These are phyloP conservation scores for Sula dactylatra DNA, from an alignment of 2,113 vertebrate genomes.

Conservation along the genomic window DNA sequence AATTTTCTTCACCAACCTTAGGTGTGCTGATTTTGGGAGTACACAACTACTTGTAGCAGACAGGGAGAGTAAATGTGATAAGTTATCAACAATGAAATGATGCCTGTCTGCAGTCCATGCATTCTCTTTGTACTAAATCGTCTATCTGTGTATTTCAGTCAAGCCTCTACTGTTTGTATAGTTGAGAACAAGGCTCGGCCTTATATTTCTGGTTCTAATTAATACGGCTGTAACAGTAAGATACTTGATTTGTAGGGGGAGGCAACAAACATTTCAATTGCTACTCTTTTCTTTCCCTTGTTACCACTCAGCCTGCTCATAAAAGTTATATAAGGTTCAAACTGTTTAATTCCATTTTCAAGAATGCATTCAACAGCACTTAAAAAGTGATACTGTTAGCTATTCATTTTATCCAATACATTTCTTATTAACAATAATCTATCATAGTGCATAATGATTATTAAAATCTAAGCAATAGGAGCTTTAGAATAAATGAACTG, in stretches of 20 bases:
- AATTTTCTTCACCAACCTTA: not conserved
- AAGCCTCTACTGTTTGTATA: not conserved
- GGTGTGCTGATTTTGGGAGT: not conserved
- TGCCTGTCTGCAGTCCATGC: not conserved
- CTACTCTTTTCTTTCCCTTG: not conserved
- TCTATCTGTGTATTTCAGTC: not conserved
- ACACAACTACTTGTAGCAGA: not conserved
- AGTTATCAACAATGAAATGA: not conserved
- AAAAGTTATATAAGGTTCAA: not conserved
- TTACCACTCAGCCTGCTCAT: not conserved
- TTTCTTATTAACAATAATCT: constrained; percentile 50
- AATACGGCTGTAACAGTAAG: not conserved
- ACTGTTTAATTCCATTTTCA: constrained; percentile 15
- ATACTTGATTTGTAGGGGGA: not conserved
- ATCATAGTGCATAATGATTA: constrained; percentile 25
- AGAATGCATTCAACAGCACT: constrained; percentile 7
- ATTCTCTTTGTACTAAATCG: not conserved
- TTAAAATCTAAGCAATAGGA: constrained; percentile 47
- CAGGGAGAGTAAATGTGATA: not conserved
- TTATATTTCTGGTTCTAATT: not conserved
- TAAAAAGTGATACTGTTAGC: constrained; percentile 36
- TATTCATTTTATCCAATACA: constrained; percentile 36
- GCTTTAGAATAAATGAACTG: constrained; percentile 46
- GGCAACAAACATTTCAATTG: not conserved
- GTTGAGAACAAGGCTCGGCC: not conserved